Evolutionary conservation across 1,140 invertebrate species (phyloP), one percentile per base, ranked within the genome.

Genomic region (Triops longicaudatus): DNA sequence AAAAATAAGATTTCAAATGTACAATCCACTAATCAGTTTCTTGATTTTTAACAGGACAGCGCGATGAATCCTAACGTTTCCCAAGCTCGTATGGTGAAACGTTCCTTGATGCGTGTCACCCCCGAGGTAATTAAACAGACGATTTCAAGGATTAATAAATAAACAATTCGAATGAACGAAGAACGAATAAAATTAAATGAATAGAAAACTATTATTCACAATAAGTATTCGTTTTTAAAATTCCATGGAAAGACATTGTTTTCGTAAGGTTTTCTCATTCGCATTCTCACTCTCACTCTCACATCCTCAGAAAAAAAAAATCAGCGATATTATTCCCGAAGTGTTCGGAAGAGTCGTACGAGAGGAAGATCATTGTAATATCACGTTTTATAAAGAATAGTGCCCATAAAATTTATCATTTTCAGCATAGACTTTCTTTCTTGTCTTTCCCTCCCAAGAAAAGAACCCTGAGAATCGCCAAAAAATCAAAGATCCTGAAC

Each of bases 291-390:
- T 63, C 43, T 44, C 3, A 12, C 43, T 44, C 43, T 44, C 43
- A 12, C n/a, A n/a, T 63, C 50, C 22, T 44, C 43, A 44, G 11
- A 44, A 17, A 17, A 37, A 37, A 2, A 37, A 37, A 37, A 37
- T 37, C 31, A 7, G 7, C 31, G 31, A 37, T 37, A 37, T 37
- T 37, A 37, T 37, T 37, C 31, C 2, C 2, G 31, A 37, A 37
- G 2, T 7, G 2, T 37, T 37, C 7, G 31, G 17, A 63, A 63
- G 14, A n/a, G 17, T 63, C 50, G 17, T n/a, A 63, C 6, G 0
- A 22, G 50, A n/a, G 50, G 50, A 63, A 63, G 50, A 63, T 63
- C 50, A 63, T 63, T n/a, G 50, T 63, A 63, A 63, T 63, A 63
- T 63, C 50, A 63, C 50, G 50, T 63, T 63, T 22, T 63, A 63